Percentiles rank a stretch among this genome's conserved stretches.
These are phyloP conservation scores for Scotopteryx bipunctaria DNA, from an alignment of 2,888 invertebrate genomes.

Conservation along the genomic window DNA sequence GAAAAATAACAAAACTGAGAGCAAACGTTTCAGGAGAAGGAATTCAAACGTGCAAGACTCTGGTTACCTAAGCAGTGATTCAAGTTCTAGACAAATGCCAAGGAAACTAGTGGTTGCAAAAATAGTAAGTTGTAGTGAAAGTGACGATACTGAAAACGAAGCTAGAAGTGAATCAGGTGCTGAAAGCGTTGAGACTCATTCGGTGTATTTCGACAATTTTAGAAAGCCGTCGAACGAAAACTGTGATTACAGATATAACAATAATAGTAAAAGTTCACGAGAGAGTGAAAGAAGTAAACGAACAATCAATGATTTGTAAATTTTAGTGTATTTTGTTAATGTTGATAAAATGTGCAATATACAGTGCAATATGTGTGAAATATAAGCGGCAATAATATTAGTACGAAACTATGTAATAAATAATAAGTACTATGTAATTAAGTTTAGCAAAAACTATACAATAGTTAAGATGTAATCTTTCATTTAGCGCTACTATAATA, in stretches of 20 bases:
- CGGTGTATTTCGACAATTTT: constrained; percentile 91
- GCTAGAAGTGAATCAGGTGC: constrained; percentile 94
- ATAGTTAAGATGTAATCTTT: no score
- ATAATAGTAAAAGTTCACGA: constrained; percentile 49
- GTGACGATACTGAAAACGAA: constrained; percentile 91
- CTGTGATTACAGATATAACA: constrained; percentile 42
- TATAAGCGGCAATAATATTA: constrained; percentile 24
- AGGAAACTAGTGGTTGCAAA: constrained; percentile 76
- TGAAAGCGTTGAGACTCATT: constrained; percentile 93
- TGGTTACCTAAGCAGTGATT: constrained; percentile 93
- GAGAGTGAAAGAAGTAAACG: constrained; percentile 49
- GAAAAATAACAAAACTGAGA: constrained; percentile 57
- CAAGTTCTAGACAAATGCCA: constrained; percentile 80
- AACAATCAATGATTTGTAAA: constrained; percentile 41
- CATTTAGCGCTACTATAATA: no score
- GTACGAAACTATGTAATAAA: constrained; percentile 1
- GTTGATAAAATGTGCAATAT: constrained; percentile 59
- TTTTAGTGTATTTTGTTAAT: constrained; percentile 40
- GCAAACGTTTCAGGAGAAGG: constrained; percentile 61
- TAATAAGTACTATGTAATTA: no score
- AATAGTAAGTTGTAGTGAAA: constrained; percentile 86
- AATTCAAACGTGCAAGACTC: constrained; percentile 86
- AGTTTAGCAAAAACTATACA: no score
- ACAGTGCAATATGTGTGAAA: constrained; percentile 50
- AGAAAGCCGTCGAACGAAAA: constrained; percentile 71